These are phyloP conservation scores for Euphydryas editha DNA, from an alignment of 2,888 invertebrate genomes.

Conservation along the genomic window DNA sequence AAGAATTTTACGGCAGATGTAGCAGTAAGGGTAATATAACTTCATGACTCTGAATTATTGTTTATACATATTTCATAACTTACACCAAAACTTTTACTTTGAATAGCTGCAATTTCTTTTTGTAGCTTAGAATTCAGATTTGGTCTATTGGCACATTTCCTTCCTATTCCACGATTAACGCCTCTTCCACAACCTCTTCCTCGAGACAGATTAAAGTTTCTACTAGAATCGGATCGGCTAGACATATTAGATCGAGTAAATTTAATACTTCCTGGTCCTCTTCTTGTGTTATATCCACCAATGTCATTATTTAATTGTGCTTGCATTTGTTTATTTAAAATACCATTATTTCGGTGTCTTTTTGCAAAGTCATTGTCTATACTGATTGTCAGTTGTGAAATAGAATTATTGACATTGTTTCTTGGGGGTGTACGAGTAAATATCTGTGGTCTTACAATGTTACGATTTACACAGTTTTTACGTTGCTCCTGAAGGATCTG, in stretches of 20 bases:
- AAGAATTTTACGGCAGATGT: conserved; percentile 71
- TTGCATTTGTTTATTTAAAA: conserved; percentile 69
- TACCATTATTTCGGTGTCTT: conserved; percentile 72
- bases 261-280: conserved; percentile 73
- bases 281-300: conserved; percentile 63
- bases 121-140: conserved; percentile 72
- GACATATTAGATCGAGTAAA: conserved; percentile 69
- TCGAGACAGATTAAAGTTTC: conserved; percentile 54
- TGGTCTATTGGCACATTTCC: conserved; percentile 73
- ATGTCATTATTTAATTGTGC: conserved; percentile 69
- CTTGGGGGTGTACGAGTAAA: conserved; percentile 77
- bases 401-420: conserved; percentile 69
- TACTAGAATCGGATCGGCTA: conserved; percentile 60
- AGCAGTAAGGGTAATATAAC: conserved; percentile 62
- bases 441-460: conserved; percentile 72
- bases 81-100: conserved; percentile 63
- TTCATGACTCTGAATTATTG: conserved; percentile 40
- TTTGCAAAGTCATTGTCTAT: conserved; percentile 74
- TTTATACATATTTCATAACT: conserved; percentile 5
- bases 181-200: conserved; percentile 69
- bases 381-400: conserved; percentile 75
- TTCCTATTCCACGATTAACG: conserved; percentile 61
- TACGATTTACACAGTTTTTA: conserved; percentile 60
- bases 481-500: conserved; percentile 71
- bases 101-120: conserved; percentile 75